phyloP scores from a whole-genome alignment of 1,140 invertebrate genomes.

The Andrena cerasifolii region DNA sequence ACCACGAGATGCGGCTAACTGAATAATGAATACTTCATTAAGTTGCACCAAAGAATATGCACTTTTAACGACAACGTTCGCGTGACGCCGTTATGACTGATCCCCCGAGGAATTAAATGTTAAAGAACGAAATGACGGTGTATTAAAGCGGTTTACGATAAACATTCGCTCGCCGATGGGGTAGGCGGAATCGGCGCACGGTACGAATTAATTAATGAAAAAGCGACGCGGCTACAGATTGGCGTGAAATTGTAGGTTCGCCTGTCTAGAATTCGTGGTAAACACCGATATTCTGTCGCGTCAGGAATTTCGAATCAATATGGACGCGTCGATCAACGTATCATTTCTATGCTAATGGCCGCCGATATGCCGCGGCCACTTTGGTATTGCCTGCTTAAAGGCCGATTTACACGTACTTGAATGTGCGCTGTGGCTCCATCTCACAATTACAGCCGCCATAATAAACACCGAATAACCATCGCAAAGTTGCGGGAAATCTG shows the following conservation, averaged over 20 bases:
- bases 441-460: slow-evolving; percentile 12
- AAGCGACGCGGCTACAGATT: slow-evolving; percentile 43
- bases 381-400: slow-evolving; percentile 35
- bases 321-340: slow-evolving; percentile 40
- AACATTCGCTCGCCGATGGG: slow-evolving; percentile 22
- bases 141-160: slow-evolving; percentile 50
- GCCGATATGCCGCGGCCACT: neutral
- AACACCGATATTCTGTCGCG: slow-evolving; percentile 46
- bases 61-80: neutral
- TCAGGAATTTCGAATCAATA: slow-evolving; percentile 45
- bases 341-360: slow-evolving; percentile 51
- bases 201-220: slow-evolving; percentile 48
- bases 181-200: neutral
- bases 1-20: neutral
- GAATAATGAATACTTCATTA: neutral
- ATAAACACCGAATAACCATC: slow-evolving; percentile 46
- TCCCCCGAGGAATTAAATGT: slow-evolving; percentile 25
- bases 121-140: slow-evolving; percentile 43
- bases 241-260: slow-evolving; percentile 47
- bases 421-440: neutral
- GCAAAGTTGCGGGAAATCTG: neutral
- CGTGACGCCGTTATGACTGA: slow-evolving; percentile 21
- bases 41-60: neutral
- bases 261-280: slow-evolving; percentile 23
- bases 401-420: slow-evolving; percentile 42